These are phyloP conservation scores for Rhipidura dahli DNA, from an alignment of 2,113 vertebrate genomes.

Conservation along the genomic window DNA sequence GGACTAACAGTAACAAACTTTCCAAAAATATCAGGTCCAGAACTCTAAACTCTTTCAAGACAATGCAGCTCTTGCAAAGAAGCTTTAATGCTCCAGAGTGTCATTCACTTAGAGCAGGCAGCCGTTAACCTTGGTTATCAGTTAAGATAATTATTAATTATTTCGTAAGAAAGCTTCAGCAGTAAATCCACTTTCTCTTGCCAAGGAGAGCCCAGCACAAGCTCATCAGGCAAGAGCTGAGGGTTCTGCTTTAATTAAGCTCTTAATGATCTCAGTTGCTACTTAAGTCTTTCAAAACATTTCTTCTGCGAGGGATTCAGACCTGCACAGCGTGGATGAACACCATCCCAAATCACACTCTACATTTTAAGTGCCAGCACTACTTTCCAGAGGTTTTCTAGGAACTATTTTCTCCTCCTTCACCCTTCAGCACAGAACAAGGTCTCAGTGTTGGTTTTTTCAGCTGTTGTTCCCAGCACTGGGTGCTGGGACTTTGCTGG, in stretches of 20 bases:
- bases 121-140: background rate
- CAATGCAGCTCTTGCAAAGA: background rate
- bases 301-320: background rate
- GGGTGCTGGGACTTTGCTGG: background rate
- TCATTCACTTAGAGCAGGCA: background rate
- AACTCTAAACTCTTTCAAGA: accelerated
- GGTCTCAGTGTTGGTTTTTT: background rate
- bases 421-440: background rate
- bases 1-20: too few relatives aligned
- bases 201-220: background rate
- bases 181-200: background rate
- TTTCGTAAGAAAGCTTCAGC: background rate
- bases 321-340: background rate
- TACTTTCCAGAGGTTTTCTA: background rate
- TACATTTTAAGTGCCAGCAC: background rate
- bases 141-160: background rate
- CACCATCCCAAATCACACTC: background rate
- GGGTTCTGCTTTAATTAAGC: background rate
- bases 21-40: accelerated
- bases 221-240: background rate
- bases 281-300: background rate
- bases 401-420: background rate
- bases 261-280: background rate
- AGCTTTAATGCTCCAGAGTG: background rate
- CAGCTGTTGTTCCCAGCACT: accelerated